Base-by-base conservation (phyloP, 2,113 vertebrate species). In the Hippocampus guttulatus region DNA sequence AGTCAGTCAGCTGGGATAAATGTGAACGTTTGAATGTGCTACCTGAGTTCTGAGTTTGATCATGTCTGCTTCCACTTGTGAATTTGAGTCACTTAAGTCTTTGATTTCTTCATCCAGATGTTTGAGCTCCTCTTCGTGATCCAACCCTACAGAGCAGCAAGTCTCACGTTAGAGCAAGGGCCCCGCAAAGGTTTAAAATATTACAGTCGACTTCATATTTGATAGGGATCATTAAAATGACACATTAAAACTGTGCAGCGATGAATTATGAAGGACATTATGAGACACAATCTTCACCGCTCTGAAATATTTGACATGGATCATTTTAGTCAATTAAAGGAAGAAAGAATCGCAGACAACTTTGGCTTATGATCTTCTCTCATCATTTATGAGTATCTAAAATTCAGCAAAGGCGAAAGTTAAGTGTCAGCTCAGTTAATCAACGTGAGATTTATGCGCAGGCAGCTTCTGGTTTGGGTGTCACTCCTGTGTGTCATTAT, bases 41-140 rank as follows among this genome's bases (percentile, higher is more conserved):
- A 99, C 97, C 96, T 99, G 96, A 84, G 97, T 99, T 92, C 96
- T 90, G 80, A 99, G 96, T 90, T 97, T 98, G 88, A 99, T 98
- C 97, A 99, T 98, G 82, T 99, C 97, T 20, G 97, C 94, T 88
- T 99, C 97, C 94, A 99, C 96, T 85, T 98, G 95, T 70, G 96
- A 97, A 93, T 98, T 99, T 67, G 96, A 95, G 90, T 99, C 96
- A 88, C 93, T 96, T 88, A 99, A 93, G 90, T 98, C 96, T 92
- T 98, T 98, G 92, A 99, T 98, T 90, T 99, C 97, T 85, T 98
- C 96, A 80, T 99, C 96, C 90, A 99, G 92, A 90, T 98, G 97
- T 89, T 97, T 98, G 89, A 99, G 97, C 77, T 98, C 97, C 78
- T 98, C 96, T 54, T 98, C 97, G 2, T 96, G 96, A 81, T 98